Base-by-base conservation (phyloP, 2,888 invertebrate genomes). In the Erebia epiphron region DNA sequence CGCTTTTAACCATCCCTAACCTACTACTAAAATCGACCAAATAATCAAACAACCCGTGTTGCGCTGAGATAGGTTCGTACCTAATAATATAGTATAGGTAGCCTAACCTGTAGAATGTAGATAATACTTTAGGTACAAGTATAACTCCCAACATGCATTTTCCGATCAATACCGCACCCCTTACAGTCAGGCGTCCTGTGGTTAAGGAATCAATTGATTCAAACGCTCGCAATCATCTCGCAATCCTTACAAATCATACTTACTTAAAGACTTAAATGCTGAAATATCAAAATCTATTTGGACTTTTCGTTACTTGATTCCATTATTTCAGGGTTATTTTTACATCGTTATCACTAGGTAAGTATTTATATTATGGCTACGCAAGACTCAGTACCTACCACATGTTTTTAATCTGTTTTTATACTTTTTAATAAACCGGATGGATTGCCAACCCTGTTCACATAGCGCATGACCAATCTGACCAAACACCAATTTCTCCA, bases 391-490 rank as follows among this genome's bases (percentile, higher is more conserved):
- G 35, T 35, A 35, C 0, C 0, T 35, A 35, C 7, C 35, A 35
- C 35, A 35, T 7, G 35, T 7, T 26, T n/a, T 26, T 26, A 26
- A 35, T 35, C 35, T 35, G 35, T 35, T 35, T 35, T 35, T 35
- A 7, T 35, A 35, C 35, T 35, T 35, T 35, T 13, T 46, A 1
- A 26, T 49, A 62, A 18, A 62, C 61, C 66, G 63, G 60, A 68
- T 68, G 57, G 68, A 65, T 35, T 21, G 52, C n/a, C 16, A 64
- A 50, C 52, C 63, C 65, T 57, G 18, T 54, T 11, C 54, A 54
- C 1, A 9, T 35, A 61, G 26, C 41, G 14, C 58, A 62, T 63
- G 18, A 63, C 54, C 41, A 56, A 66, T 60, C 58, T 54, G 10
- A 13, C 13, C 14, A 57, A 57, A 26, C 26, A 13, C 26, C 26